A percentile compares a stretch with the other conserved stretches of the same genome.
These are phyloP conservation scores for Eupithecia inturbata DNA, from an alignment of 2,888 invertebrate species.

Conservation along the genomic window DNA sequence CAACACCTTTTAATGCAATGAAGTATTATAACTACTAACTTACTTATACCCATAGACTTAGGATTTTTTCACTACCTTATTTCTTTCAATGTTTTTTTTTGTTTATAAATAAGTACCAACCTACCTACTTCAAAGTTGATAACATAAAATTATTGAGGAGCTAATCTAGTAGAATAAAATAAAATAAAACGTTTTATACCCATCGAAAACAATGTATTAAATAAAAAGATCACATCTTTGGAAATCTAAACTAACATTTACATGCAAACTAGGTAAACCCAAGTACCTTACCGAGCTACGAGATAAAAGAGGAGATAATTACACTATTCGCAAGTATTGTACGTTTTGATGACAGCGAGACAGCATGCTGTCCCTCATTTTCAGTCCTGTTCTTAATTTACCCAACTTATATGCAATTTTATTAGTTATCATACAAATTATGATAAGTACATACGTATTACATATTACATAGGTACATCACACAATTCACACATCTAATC, in stretches of 20 bases:
- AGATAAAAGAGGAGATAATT: background rate
- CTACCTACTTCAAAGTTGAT: no score
- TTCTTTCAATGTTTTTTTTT: no score
- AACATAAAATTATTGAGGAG: no score
- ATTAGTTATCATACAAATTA: background rate
- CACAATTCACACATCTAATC: background rate
- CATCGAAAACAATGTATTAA: constrained; percentile 43
- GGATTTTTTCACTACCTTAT: no score
- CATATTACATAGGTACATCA: background rate
- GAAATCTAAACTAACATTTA: constrained; percentile 41
- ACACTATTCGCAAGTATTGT: background rate
- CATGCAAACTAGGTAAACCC: constrained; percentile 31
- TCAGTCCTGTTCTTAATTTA: no score
- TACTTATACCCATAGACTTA: no score
- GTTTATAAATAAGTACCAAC: no score
- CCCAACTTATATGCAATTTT: no score
- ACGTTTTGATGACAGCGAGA: background rate
- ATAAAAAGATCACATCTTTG: constrained; percentile 46
- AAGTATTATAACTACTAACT: no score
- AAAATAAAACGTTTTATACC: constrained; percentile 38
- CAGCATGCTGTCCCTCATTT: no score
- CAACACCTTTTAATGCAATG: no score
- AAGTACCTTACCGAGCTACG: constrained; percentile 11
- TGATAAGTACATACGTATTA: background rate
- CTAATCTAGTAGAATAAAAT: constrained; percentile 11